A percentile compares a stretch with the other conserved stretches of the same genome.
Evolutionary conservation across 2,113 vertebrate species (phyloP).

Genomic region (Conger conger): DNA sequence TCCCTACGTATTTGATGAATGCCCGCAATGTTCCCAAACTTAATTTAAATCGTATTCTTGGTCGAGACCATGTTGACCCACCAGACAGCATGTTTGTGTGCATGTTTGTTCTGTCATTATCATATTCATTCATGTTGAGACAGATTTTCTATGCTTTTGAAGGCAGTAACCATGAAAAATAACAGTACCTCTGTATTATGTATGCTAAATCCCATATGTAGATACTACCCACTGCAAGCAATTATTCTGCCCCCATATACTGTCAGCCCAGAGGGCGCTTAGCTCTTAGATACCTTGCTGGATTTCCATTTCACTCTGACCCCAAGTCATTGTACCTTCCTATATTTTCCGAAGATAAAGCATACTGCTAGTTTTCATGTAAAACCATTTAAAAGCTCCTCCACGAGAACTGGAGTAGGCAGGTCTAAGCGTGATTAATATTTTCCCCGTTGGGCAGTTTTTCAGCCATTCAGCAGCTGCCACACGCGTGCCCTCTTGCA

Average conservation of each 20-base stretch:
- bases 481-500: constrained; percentile 6
- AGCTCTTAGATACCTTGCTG: background rate
- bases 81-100: background rate
- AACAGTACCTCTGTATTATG: background rate
- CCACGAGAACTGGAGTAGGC: background rate
- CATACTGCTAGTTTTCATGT: background rate
- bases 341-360: background rate
- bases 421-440: background rate
- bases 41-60: background rate
- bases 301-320: background rate
- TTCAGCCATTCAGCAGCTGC: background rate
- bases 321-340: background rate
- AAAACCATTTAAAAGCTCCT: background rate
- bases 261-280: background rate
- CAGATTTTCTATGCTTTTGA: background rate
- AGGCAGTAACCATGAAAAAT: background rate
- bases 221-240: background rate
- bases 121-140: background rate
- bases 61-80: background rate
- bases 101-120: too few species aligned
- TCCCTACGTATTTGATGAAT: background rate
- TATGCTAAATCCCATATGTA: background rate
- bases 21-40: background rate
- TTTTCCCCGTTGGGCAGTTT: background rate
- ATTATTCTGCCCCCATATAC: background rate